Evolutionary conservation across 2,888 invertebrate species (phyloP), one percentile per base, ranked within the genome.

Genomic region (Zelleria hepariella): DNA sequence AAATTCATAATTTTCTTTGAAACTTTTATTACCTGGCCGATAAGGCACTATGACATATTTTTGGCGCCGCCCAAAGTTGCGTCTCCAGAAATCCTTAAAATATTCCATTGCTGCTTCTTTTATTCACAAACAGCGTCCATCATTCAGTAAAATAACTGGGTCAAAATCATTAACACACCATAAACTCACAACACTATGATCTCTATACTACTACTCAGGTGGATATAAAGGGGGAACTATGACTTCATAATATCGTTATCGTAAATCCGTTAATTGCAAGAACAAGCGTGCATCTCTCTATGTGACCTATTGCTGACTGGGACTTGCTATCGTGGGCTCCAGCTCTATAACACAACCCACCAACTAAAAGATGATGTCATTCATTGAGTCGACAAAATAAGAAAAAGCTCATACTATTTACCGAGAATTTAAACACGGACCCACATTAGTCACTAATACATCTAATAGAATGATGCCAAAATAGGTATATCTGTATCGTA

Each of bases 311-410:
- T 69, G 75, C 76, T 64, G 66, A 86, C 86, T 85, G 83, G 66
- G 73, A 70, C 70, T 69, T 67, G 66, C 66, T 42, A 42, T 42
- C 67, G 66, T 65, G 71, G 71, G 64, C 65, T 68, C 67, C 73
- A 69, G 68, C 64, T 64, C 73, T 74, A 71, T 72, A 73, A 67
- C 73, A 75, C 71, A 76, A 74, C 69, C 72, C 66, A 65, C 71
- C 67, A 72, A 75, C 72, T 67, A 67, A 66, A 66, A 63, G 78
- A 68, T 87, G 87, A 87, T 87, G 84, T 87, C 87, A 87, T 77
- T 68, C 66, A 53, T 24, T 24, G 25, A 18, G 71, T 70, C 77
- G 78, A 80, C 74, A 77, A 69, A 67, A 68, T 65, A 65, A 68
- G 66, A 75, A 78, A 78, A 78, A 67, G 70, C 80, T 70, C 68